Evolutionary conservation across 2,888 invertebrate species (phyloP).

Genomic region (Panzeria rudis): DNA sequence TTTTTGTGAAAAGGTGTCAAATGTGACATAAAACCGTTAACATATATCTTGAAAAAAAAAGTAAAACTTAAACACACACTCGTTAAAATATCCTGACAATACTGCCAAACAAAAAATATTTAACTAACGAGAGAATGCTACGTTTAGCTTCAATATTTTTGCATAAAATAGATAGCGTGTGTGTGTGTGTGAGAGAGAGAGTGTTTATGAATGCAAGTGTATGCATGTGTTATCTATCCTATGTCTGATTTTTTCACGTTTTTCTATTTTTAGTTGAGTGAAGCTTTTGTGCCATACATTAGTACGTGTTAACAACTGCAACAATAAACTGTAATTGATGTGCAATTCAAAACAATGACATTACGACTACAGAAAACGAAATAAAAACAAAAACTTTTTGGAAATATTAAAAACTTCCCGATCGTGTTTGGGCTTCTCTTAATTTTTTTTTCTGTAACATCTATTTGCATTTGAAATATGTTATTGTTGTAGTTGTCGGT

Average conservation of each 20-base stretch:
- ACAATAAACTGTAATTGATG: slow-evolving; percentile 76
- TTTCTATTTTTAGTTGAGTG: slow-evolving; percentile 45
- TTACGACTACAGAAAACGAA: slow-evolving; percentile 28
- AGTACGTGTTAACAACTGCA: slow-evolving; percentile 76
- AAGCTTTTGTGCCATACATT: slow-evolving; percentile 67
- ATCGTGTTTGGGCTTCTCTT: slow-evolving; percentile 11
- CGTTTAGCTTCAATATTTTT: slow-evolving; percentile 71
- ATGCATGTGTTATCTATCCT: neutral
- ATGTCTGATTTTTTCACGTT: slow-evolving; percentile 21
- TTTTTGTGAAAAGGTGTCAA: slow-evolving; percentile 62
- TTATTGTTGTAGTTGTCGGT: slow-evolving; percentile 48
- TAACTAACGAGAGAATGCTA: slow-evolving; percentile 55
- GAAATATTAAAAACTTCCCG: neutral
- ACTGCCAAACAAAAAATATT: neutral
- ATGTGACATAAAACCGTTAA: slow-evolving; percentile 72
- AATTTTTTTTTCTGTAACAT: slow-evolving; percentile 21
- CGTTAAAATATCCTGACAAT: slow-evolving; percentile 7
- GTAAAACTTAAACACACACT: slow-evolving; percentile 22
- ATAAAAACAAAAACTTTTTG: slow-evolving; percentile 21
- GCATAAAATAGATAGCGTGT: slow-evolving; percentile 55
- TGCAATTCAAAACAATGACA: slow-evolving; percentile 73
- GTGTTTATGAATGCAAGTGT: slow-evolving; percentile 9
- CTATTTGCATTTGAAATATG: slow-evolving; percentile 66
- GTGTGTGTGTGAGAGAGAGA: neutral
- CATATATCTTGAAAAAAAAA: slow-evolving; percentile 43